Conservation (phyloP, 2,113 vertebrate genomes). For the Hippolais icterina region DNA sequence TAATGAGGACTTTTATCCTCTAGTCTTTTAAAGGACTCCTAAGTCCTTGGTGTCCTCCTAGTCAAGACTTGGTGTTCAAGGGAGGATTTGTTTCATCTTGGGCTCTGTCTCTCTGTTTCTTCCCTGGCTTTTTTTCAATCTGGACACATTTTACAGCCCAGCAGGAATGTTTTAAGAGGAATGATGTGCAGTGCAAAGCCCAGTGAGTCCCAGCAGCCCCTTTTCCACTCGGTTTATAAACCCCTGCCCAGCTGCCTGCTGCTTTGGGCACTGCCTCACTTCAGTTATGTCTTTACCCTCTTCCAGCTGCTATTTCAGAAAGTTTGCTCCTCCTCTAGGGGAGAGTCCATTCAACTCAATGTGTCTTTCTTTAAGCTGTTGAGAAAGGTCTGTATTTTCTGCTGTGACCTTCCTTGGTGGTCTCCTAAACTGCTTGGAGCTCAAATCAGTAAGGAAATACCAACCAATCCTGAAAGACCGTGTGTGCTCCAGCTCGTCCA, state of each 20-base stretch:
- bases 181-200: background rate
- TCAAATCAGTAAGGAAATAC: background rate
- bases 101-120: background rate
- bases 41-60: background rate
- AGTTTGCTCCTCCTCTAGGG: background rate
- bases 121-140: background rate
- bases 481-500: background rate
- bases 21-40: background rate
- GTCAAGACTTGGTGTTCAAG: background rate
- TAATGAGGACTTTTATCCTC: background rate
- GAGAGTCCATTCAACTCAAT: background rate
- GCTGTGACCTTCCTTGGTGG: background rate
- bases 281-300: background rate
- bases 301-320: background rate
- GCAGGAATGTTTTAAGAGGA: background rate
- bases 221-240: background rate
- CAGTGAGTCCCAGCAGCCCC: background rate
- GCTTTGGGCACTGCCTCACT: background rate
- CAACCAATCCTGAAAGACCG: fast-evolving
- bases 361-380: background rate
- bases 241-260: background rate
- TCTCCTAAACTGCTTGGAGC: background rate
- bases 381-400: background rate
- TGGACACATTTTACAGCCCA: background rate
- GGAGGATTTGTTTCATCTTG: background rate